Evolutionary conservation across 2,113 vertebrate species (phyloP).

Genomic region (Muntiacus reevesi): DNA sequence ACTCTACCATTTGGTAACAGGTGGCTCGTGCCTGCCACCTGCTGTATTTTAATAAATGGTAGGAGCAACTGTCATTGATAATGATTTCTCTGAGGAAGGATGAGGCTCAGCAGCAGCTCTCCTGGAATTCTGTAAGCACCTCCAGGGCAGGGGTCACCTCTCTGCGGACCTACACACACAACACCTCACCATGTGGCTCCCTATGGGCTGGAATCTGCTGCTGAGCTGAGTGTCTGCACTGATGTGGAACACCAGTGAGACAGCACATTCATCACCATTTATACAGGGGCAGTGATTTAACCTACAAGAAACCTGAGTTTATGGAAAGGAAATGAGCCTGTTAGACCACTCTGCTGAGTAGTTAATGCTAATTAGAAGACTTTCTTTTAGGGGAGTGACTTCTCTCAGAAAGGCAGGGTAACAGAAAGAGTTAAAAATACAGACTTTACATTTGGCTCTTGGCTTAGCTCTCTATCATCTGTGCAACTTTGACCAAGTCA

Average conservation of each 20-base stretch:
- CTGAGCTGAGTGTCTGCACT: neutral
- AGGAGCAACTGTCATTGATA: neutral
- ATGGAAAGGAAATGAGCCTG: neutral
- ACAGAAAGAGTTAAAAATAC: neutral
- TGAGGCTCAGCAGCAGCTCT: neutral
- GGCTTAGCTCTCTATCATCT: neutral
- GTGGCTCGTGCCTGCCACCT: neutral
- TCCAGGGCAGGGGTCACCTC: neutral
- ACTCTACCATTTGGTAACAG: neutral
- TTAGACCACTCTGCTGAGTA: neutral
- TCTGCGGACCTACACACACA: neutral
- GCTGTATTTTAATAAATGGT: neutral
- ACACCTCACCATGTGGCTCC: neutral
- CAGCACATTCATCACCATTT: neutral
- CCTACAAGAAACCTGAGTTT: neutral
- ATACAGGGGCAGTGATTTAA: neutral
- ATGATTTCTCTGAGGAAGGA: neutral
- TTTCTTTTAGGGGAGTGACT: neutral
- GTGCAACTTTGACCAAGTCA: neutral
- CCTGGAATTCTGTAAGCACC: neutral
- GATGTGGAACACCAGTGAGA: neutral
- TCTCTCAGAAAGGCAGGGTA: neutral
- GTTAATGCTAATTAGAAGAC: neutral
- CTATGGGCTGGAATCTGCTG: rapidly evolving
- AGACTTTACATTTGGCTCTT: neutral